phyloP scores from a whole-genome alignment of 2,888 invertebrate species.

The Mimachlamys varia region DNA sequence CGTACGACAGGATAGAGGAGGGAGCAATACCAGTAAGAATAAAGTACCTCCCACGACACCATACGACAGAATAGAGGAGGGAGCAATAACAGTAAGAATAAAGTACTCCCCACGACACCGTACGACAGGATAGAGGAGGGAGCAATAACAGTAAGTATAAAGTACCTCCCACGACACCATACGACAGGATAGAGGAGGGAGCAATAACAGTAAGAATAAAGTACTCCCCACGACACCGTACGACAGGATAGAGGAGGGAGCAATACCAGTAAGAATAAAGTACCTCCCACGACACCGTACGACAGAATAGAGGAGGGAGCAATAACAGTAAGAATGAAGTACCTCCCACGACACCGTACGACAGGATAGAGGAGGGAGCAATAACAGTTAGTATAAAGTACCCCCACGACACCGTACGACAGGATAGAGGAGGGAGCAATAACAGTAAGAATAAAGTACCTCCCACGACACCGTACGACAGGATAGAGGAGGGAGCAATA shows the following conservation, averaged over 20 bases:
- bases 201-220: background rate
- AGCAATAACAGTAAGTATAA: background rate
- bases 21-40: too few relatives aligned
- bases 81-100: too few relatives aligned
- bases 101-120: conserved; percentile 91
- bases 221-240: conserved; percentile 94
- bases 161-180: conserved; percentile 92
- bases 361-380: conserved; percentile 86
- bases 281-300: conserved; percentile 94
- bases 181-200: conserved; percentile 89
- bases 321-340: conserved; percentile 51
- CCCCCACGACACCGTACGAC: conserved; percentile 94
- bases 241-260: conserved; percentile 87
- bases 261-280: background rate
- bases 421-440: conserved; percentile 85
- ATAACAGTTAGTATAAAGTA: conserved; percentile 71
- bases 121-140: conserved; percentile 91
- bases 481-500: conserved; percentile 83
- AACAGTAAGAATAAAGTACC: conserved; percentile 83
- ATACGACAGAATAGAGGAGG: conserved; percentile 92
- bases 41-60: conserved; percentile 91
- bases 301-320: conserved; percentile 87
- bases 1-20: conserved; percentile 93
- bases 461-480: conserved; percentile 92
- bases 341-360: conserved; percentile 94